phyloP scores from a whole-genome alignment of 1,140 invertebrate species.

The Pogonomyrmex californicus region DNA sequence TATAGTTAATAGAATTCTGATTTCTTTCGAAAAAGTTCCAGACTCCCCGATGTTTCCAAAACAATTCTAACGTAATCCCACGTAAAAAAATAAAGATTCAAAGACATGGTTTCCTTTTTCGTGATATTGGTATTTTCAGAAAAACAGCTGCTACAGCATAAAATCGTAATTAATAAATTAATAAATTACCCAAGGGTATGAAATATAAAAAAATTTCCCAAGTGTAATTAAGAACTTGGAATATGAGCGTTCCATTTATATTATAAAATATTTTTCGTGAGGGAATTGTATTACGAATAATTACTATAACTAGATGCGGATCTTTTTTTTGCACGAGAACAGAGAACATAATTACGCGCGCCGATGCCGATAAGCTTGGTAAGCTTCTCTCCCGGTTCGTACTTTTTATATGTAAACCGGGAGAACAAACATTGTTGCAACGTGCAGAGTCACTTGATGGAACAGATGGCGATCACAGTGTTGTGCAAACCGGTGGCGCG shows the following conservation, averaged over 20 bases:
- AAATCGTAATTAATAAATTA: not conserved
- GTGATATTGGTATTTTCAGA: not conserved
- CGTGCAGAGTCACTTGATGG: slow-evolving; percentile 72
- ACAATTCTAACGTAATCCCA: not conserved
- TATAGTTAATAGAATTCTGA: not conserved
- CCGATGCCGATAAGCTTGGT: slow-evolving; percentile 36
- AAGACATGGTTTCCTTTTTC: not conserved
- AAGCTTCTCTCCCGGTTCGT: slow-evolving; percentile 37
- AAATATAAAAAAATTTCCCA: not conserved
- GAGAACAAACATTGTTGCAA: slow-evolving; percentile 74
- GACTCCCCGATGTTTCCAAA: not conserved
- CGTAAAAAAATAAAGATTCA: not conserved
- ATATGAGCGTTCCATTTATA: not conserved
- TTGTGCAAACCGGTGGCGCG: slow-evolving; percentile 73
- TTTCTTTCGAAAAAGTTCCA: not conserved
- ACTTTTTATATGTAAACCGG: slow-evolving; percentile 61
- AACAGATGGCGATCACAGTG: slow-evolving; percentile 74
- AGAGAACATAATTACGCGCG: slow-evolving; percentile 25
- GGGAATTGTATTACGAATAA: slow-evolving; percentile 20
- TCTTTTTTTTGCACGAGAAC: not conserved
- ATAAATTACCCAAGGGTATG: not conserved
- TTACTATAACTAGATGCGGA: slow-evolving; percentile 3
- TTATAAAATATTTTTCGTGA: slow-evolving; percentile 1
- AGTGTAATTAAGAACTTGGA: slow-evolving; percentile 3
- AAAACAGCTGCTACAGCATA: not conserved